phyloP scores from a whole-genome alignment of 2,888 invertebrate genomes.

The Cetonia aurata region DNA sequence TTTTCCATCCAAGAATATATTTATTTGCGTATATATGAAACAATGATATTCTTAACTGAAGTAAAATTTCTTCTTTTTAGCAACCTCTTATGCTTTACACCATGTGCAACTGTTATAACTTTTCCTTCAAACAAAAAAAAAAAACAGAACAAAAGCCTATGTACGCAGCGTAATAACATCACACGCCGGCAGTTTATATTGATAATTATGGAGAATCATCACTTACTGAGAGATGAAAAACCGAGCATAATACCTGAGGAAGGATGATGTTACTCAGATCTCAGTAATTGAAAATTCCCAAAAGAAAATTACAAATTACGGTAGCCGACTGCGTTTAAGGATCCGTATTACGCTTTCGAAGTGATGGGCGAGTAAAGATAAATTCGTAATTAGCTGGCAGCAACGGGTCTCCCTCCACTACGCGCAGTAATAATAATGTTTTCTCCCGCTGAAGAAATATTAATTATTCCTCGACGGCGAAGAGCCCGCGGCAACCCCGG shows the following conservation, averaged over 20 bases:
- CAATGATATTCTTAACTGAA: too few relatives aligned
- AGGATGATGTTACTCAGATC: not conserved
- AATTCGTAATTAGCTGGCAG: slow-evolving; percentile 36
- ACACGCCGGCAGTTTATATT: too few relatives aligned
- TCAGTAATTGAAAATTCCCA: slow-evolving; percentile 10
- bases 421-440: slow-evolving; percentile 15
- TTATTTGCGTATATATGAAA: too few relatives aligned
- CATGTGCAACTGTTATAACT: too few relatives aligned
- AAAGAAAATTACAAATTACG: slow-evolving; percentile 26
- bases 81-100: too few relatives aligned
- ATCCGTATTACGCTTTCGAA: slow-evolving; percentile 1
- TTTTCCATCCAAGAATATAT: too few relatives aligned
- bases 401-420: slow-evolving; percentile 5
- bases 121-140: too few relatives aligned
- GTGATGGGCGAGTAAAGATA: slow-evolving; percentile 29
- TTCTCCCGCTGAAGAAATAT: slow-evolving; percentile 28
- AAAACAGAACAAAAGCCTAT: too few relatives aligned
- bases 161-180: too few relatives aligned
- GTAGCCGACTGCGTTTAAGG: slow-evolving; percentile 12
- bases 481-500: slow-evolving; percentile 1
- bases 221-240: slow-evolving; percentile 5
- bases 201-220: not conserved
- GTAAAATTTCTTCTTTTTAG: too few relatives aligned
- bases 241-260: not conserved
- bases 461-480: slow-evolving; percentile 30